Percentiles rank a stretch among this genome's conserved stretches.
Evolutionary conservation across 2,113 vertebrate species (phyloP).

Genomic region (Neogobius melanostomus): DNA sequence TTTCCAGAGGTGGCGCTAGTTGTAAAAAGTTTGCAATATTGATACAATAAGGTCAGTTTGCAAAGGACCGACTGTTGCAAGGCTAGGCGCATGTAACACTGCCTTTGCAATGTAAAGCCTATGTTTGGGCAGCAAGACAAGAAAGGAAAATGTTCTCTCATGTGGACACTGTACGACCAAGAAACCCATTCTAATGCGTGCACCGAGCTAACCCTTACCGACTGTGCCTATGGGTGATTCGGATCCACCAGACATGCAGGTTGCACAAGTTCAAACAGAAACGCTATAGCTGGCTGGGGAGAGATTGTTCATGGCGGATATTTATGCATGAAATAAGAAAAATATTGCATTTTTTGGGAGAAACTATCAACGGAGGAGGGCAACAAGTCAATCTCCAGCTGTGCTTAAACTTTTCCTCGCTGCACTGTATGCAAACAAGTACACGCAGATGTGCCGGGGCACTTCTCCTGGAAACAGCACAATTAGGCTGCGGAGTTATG

Average conservation of each 20-base stretch:
- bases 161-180: neutral
- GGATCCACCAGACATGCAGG: neutral
- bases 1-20: neutral
- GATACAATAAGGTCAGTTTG: neutral
- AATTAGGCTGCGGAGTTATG: neutral
- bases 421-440: conserved; percentile 1
- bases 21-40: neutral
- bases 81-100: neutral
- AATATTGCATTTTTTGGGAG: neutral
- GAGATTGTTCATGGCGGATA: neutral
- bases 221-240: neutral
- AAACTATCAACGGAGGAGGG: conserved; percentile 3
- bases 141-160: neutral
- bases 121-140: neutral
- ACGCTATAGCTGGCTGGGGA: neutral
- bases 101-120: neutral
- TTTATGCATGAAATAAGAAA: conserved; percentile 2
- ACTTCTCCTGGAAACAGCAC: neutral
- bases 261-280: conserved; percentile 4
- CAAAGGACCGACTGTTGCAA: neutral
- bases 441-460: conserved; percentile 6
- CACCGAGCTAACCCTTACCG: neutral
- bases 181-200: neutral
- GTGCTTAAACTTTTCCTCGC: conserved; percentile 7
- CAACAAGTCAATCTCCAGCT: conserved; percentile 11